A percentile compares a stretch with the other conserved stretches of the same genome.
Evolutionary conservation across 1,140 invertebrate species (phyloP).

Genomic region (Drosophila saltans): DNA sequence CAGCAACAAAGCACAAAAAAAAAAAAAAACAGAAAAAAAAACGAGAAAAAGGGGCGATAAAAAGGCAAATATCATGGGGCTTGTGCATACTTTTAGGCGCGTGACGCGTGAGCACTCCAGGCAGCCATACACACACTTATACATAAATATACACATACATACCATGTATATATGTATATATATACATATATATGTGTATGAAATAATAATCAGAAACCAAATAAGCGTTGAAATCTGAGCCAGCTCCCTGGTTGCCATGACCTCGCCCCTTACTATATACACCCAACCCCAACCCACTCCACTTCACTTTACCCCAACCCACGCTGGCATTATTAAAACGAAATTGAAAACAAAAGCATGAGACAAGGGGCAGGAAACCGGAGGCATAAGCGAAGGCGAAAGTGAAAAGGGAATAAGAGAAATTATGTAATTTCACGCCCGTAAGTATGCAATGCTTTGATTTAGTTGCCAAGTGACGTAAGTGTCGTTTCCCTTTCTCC

Average conservation of each 20-base stretch:
- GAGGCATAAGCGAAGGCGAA: conserved; percentile 1
- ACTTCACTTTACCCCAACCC: background rate
- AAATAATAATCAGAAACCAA: conserved; percentile 81
- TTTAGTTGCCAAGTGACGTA: conserved; percentile 59
- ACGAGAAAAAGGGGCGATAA: conserved; percentile 57
- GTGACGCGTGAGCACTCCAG: conserved; percentile 63
- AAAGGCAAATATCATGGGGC: conserved; percentile 71
- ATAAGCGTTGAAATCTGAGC: conserved; percentile 78
- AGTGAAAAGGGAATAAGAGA: conserved; percentile 21
- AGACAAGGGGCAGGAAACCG: background rate
- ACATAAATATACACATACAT: background rate
- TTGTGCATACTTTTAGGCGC: conserved; percentile 70
- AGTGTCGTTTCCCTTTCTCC: conserved; percentile 4
- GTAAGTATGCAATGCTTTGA: conserved; percentile 61
- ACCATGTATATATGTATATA: background rate
- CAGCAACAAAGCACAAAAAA: background rate
- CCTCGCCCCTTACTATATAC: conserved; percentile 15
- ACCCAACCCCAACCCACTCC: background rate
- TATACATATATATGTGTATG: conserved; percentile 38
- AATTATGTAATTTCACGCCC: conserved; percentile 67
- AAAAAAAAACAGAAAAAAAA: conserved; percentile 12
- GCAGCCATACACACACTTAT: conserved; percentile 12
- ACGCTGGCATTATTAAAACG: conserved; percentile 67
- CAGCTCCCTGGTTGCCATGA: conserved; percentile 46
- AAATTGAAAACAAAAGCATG: conserved; percentile 66